These are phyloP conservation scores for Melanostigma gelatinosum DNA, from an alignment of 2,113 vertebrate species.

Conservation along the genomic window DNA sequence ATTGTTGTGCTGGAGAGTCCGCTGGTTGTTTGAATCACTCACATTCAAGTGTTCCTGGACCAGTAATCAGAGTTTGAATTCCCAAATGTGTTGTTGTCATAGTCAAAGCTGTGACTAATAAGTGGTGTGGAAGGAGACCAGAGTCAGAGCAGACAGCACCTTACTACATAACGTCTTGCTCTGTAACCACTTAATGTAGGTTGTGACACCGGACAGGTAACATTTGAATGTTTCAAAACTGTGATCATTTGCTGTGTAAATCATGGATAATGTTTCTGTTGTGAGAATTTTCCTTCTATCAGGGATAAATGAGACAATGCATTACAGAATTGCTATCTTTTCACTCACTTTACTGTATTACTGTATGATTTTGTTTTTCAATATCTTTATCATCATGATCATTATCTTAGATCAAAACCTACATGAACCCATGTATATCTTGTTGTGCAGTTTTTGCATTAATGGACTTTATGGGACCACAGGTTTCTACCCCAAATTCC, in stretches of 20 bases:
- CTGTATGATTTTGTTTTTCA: conserved; percentile 48
- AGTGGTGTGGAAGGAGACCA: background rate
- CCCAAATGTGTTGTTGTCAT: background rate
- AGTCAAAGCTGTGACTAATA: background rate
- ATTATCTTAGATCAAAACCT: conserved; percentile 50
- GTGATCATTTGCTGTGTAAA: background rate
- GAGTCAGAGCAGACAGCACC: background rate
- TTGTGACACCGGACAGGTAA: background rate
- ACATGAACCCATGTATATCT: conserved; percentile 67
- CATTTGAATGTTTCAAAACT: background rate
- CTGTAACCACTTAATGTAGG: background rate
- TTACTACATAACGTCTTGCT: background rate
- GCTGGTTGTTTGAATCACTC: background rate
- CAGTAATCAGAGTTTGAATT: background rate
- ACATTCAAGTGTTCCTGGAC: background rate
- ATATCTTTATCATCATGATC: conserved; percentile 36
- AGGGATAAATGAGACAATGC: conserved; percentile 48
- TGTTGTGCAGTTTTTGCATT: conserved; percentile 51
- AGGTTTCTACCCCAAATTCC: conserved; percentile 66
- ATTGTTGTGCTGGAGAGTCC: background rate
- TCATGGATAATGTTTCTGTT: conserved; percentile 53
- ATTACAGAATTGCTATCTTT: conserved; percentile 40
- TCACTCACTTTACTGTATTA: conserved; percentile 51
- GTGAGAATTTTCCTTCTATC: conserved; percentile 36
- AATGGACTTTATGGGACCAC: conserved; percentile 60